A percentile compares a stretch with the other conserved stretches of the same genome.
phyloP scores from a whole-genome alignment of 2,113 vertebrate genomes.

The Myotis yumanensis region DNA sequence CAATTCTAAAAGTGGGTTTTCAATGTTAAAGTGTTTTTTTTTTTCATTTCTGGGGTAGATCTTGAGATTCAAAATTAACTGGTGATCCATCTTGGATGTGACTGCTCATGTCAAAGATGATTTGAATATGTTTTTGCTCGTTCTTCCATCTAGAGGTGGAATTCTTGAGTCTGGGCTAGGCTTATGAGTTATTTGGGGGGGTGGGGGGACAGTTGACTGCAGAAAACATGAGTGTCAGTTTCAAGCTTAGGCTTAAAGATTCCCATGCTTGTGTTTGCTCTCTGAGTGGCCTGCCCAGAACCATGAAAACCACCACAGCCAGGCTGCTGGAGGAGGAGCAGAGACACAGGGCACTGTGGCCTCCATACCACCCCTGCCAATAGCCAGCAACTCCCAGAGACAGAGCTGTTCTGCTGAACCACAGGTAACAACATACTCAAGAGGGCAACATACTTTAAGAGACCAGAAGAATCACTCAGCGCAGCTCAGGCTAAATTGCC shows the following conservation, averaged over 20 bases:
- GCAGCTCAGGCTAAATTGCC: background rate
- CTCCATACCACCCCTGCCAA: fast-evolving
- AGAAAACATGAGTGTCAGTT: background rate
- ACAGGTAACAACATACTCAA: background rate
- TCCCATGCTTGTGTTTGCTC: background rate
- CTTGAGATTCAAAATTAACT: background rate
- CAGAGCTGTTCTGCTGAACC: background rate
- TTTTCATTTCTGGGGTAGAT: background rate
- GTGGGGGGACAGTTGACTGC: background rate
- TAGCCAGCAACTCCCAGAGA: background rate
- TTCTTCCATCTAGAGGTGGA: background rate
- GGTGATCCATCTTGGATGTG: background rate
- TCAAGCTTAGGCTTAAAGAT: background rate
- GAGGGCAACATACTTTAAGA: background rate
- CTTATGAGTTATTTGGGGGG: background rate
- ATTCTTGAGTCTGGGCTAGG: background rate
- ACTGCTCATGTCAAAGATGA: background rate
- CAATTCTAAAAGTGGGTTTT: background rate
- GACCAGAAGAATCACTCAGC: background rate
- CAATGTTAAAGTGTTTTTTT: background rate
- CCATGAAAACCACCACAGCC: background rate
- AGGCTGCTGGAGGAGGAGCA: background rate
- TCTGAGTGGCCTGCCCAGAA: background rate
- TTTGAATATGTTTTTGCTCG: background rate
- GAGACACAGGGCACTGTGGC: background rate